Evolutionary conservation across 2,888 invertebrate species (phyloP).

Genomic region (Apodemia mormo): DNA sequence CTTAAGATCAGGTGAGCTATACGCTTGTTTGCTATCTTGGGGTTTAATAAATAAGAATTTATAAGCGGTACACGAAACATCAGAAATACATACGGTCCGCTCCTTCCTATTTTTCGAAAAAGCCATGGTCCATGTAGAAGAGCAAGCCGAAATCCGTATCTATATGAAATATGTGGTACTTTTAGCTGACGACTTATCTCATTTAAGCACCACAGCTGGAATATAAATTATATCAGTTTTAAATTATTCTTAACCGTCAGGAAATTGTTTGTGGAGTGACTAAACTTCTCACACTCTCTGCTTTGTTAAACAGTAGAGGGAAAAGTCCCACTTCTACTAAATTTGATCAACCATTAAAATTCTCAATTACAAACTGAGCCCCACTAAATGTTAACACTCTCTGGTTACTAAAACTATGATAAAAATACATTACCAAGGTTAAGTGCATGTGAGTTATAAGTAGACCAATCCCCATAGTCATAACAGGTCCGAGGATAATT

Average conservation of each 20-base stretch:
- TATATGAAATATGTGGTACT: slow-evolving; percentile 56
- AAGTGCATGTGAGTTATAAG: slow-evolving; percentile 52
- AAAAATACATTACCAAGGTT: slow-evolving; percentile 46
- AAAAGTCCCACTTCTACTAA: too few relatives aligned
- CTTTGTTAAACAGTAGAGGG: too few relatives aligned
- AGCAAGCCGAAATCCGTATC: slow-evolving; percentile 61
- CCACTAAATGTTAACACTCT: too few relatives aligned
- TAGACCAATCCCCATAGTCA: slow-evolving; percentile 46
- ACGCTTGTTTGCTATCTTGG: too few relatives aligned
- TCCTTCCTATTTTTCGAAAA: slow-evolving; percentile 42
- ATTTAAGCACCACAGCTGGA: slow-evolving; percentile 54
- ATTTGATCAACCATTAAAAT: too few relatives aligned
- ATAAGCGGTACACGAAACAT: background rate
- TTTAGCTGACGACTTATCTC: slow-evolving; percentile 53
- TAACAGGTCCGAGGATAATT: slow-evolving; percentile 50
- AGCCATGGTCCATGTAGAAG: slow-evolving; percentile 52
- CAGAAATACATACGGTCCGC: slow-evolving; percentile 52
- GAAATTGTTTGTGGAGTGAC: too few relatives aligned
- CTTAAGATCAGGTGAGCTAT: too few relatives aligned
- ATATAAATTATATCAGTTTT: slow-evolving; percentile 24
- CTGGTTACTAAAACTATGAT: too few relatives aligned
- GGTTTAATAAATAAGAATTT: too few relatives aligned
- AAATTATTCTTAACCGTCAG: too few relatives aligned
- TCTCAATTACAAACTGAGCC: too few relatives aligned
- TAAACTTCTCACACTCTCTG: too few relatives aligned